phyloP scores from a whole-genome alignment of 2,888 invertebrate genomes.

The Drosophila pseudotakahashii region DNA sequence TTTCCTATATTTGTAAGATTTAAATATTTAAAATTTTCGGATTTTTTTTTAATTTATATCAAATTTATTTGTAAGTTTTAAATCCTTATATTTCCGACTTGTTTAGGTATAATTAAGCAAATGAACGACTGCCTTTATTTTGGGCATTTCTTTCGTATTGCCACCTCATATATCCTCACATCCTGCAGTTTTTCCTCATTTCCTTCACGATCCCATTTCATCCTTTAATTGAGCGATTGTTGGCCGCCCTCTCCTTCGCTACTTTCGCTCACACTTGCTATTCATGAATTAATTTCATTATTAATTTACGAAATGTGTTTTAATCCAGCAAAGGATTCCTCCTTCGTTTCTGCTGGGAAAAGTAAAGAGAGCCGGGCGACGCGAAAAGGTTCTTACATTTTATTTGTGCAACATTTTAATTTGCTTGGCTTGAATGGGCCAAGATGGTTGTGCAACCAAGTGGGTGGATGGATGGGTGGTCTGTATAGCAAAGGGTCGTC shows the following conservation, averaged over 20 bases:
- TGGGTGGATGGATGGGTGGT: neutral
- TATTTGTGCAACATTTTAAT: slow-evolving; percentile 65
- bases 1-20: too few species aligned
- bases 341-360: neutral
- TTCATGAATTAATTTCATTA: slow-evolving; percentile 56
- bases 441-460: slow-evolving; percentile 4
- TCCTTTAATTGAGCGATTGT: slow-evolving; percentile 8
- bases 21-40: too few species aligned
- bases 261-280: slow-evolving; percentile 8
- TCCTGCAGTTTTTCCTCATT: neutral
- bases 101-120: too few species aligned
- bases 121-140: too few species aligned
- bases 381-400: slow-evolving; percentile 58
- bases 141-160: neutral
- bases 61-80: too few species aligned
- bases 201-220: neutral
- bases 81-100: too few species aligned
- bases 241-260: neutral
- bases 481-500: neutral
- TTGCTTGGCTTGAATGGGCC: slow-evolving; percentile 52
- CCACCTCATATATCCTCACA: neutral
- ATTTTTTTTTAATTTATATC: too few species aligned
- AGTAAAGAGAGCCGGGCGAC: slow-evolving; percentile 3
- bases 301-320: slow-evolving; percentile 57
- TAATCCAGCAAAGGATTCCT: slow-evolving; percentile 26